Percentiles rank a stretch among this genome's conserved stretches.
Conservation (phyloP, 2,113 vertebrate species). For the Aegotheles bennettii region DNA sequence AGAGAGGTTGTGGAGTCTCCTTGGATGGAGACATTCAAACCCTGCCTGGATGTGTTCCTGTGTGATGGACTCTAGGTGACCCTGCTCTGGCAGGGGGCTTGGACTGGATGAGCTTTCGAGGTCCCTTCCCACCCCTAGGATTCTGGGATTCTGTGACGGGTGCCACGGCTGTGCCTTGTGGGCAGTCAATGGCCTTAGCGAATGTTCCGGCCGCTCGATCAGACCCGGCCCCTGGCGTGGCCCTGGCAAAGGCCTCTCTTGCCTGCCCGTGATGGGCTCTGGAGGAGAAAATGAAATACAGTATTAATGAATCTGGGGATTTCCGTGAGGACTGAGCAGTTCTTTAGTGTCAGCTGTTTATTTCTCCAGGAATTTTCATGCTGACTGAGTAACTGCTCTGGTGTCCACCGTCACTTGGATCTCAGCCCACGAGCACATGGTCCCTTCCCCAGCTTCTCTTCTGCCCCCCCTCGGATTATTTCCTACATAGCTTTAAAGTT, state of each 20-base stretch:
- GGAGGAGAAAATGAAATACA: not conserved
- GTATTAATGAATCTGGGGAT: not conserved
- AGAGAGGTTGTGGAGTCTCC: too few species aligned
- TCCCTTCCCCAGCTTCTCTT: not conserved
- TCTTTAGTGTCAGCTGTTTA: not conserved
- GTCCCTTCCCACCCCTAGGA: too few species aligned
- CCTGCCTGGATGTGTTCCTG: too few species aligned
- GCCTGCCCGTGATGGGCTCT: not conserved
- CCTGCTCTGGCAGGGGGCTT: too few species aligned
- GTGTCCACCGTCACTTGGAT: not conserved
- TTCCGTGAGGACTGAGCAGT: not conserved
- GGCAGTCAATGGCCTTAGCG: rapidly evolving
- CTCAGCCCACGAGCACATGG: rapidly evolving
- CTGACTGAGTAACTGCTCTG: not conserved
- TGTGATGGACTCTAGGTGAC: too few species aligned
- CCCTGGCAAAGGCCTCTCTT: not conserved
- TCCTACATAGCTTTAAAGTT: not conserved
- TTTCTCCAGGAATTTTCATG: not conserved
- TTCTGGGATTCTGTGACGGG: too few species aligned
- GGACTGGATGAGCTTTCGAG: too few species aligned
- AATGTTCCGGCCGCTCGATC: not conserved
- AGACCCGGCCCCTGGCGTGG: not conserved
- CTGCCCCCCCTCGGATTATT: not conserved
- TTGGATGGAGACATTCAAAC: too few species aligned
- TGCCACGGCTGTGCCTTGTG: rapidly evolving